These are phyloP conservation scores for Drosophila longiperda DNA, from an alignment of 2,888 invertebrate genomes.

Conservation along the genomic window DNA sequence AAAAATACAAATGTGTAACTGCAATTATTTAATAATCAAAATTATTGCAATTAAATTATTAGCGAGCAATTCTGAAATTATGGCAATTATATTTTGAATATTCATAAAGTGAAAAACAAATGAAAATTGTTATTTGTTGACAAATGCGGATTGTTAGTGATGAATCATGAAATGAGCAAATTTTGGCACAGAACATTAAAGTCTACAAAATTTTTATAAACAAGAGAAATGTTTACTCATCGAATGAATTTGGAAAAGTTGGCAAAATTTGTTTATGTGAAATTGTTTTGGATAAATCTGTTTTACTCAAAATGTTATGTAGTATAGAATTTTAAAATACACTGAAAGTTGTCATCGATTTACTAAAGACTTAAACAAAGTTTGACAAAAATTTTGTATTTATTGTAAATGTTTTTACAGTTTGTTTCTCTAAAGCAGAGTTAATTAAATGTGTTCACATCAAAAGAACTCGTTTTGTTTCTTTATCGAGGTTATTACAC, in stretches of 20 bases:
- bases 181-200: neutral
- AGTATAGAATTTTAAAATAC: neutral
- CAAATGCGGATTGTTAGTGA: slow-evolving; percentile 11
- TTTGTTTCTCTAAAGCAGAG: neutral
- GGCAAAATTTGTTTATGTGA: neutral
- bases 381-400: neutral
- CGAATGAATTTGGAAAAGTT: neutral
- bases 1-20: neutral
- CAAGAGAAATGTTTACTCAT: neutral
- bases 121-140: slow-evolving; percentile 4
- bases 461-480: neutral
- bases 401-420: neutral
- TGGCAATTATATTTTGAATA: slow-evolving; percentile 8
- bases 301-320: neutral
- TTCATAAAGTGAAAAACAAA: slow-evolving; percentile 3
- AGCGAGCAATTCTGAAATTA: slow-evolving; percentile 15
- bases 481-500: slow-evolving; percentile 2
- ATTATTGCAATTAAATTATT: slow-evolving; percentile 23
- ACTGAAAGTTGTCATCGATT: neutral
- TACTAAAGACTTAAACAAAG: neutral
- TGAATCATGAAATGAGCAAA: neutral
- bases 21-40: slow-evolving; percentile 7
- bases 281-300: neutral
- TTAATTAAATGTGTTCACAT: neutral
- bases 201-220: neutral